Conservation (phyloP, 1,140 invertebrate species). For the Alviniconcha marisindica region DNA sequence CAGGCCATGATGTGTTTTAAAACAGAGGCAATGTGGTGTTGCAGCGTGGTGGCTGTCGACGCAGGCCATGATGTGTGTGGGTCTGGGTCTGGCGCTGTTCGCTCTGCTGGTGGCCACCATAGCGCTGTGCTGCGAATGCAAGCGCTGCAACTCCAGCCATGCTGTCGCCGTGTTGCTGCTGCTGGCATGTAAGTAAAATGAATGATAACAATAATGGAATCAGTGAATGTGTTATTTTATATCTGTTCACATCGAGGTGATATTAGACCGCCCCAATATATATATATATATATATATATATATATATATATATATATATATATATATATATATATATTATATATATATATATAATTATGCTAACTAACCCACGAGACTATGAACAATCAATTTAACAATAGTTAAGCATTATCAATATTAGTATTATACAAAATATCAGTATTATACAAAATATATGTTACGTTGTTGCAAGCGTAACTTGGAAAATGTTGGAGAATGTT, state of each 20-base stretch:
- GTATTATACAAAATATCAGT: no score
- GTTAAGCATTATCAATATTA: no score
- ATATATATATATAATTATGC: no score
- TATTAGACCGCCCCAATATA: neutral
- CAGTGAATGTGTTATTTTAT: no score
- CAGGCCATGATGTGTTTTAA: slow-evolving; percentile 56
- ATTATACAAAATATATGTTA: no score
- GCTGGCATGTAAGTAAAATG: slow-evolving; percentile 60
- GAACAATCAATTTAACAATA: no score
- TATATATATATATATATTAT: neutral
- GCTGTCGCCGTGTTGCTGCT: slow-evolving; percentile 57
- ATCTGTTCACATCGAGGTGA: no score
- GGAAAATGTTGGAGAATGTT: no score
- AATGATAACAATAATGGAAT: no score
- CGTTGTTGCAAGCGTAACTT: no score
- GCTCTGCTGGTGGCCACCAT: slow-evolving; percentile 58
- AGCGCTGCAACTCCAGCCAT: slow-evolving; percentile 53
- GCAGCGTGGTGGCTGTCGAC: slow-evolving; percentile 59
- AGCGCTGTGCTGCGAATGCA: slow-evolving; percentile 62
- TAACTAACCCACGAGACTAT: no score
- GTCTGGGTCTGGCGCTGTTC: slow-evolving; percentile 50
- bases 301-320: no score
- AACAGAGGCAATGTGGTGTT: neutral
- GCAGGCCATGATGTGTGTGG: slow-evolving; percentile 56
- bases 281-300: neutral